Conservation (phyloP, 2,113 vertebrate genomes). For the Plecotus auritus region DNA sequence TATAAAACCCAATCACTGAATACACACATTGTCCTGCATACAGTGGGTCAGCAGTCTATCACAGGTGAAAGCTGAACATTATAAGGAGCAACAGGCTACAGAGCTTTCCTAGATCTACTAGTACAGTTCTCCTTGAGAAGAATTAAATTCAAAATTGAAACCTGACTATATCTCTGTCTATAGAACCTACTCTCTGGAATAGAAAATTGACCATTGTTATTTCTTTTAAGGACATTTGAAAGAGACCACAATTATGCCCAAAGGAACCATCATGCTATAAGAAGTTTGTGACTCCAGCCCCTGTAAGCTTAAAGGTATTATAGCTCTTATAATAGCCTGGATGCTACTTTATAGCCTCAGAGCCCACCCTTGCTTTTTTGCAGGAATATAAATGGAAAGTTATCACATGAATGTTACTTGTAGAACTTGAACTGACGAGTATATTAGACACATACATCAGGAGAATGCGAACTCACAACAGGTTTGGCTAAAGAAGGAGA, state of each 20-base stretch:
- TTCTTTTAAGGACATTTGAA: conserved; percentile 41
- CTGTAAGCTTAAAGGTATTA: background rate
- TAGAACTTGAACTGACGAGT: conserved; percentile 42
- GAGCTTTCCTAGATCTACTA: conserved; percentile 1
- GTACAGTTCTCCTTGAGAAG: conserved; percentile 18
- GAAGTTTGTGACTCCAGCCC: background rate
- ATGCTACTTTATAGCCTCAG: background rate
- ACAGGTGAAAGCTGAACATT: conserved; percentile 12
- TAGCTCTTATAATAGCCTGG: background rate
- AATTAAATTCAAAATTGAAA: conserved; percentile 32
- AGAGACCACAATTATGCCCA: conserved; percentile 23
- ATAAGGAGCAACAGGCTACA: background rate
- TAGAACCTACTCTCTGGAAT: background rate
- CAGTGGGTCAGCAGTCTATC: background rate
- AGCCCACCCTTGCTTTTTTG: conserved; percentile 28
- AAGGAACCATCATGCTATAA: conserved; percentile 4
- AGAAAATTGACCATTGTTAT: conserved; percentile 9
- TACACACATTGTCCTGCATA: background rate
- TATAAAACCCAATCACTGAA: background rate
- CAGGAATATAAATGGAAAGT: conserved; percentile 22
- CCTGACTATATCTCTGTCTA: background rate
- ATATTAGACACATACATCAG: conserved; percentile 36
- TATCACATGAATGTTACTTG: conserved; percentile 36
- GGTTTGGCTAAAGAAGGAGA: conserved; percentile 11
- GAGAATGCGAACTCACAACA: conserved; percentile 31